Conservation (phyloP, 1,140 invertebrate genomes). For the Zelostemma sp. region DNA sequence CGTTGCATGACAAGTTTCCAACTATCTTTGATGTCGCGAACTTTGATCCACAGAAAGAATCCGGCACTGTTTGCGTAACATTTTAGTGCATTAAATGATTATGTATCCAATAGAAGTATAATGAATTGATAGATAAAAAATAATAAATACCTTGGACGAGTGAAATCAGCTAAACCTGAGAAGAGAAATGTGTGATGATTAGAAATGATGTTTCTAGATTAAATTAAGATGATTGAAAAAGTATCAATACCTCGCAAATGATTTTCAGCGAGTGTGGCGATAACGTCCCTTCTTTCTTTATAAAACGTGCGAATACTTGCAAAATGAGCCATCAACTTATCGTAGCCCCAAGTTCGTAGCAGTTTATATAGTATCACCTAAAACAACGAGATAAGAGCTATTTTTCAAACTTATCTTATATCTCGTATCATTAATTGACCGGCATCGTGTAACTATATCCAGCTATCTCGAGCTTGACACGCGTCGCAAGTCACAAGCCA, state of each 20-base stretch:
- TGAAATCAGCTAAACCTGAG: constrained; percentile 77
- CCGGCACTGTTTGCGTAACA: no score
- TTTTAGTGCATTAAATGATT: no score
- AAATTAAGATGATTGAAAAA: background rate
- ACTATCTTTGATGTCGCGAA: constrained; percentile 77
- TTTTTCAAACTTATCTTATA: constrained; percentile 17
- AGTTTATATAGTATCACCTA: constrained; percentile 77
- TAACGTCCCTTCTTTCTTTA: constrained; percentile 74
- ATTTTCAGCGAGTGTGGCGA: constrained; percentile 74
- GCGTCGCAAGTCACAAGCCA: constrained; percentile 30
- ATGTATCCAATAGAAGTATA: no score
- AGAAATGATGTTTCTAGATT: background rate
- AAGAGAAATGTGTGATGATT: constrained; percentile 1
- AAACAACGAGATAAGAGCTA: constrained; percentile 37
- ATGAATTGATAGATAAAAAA: no score
- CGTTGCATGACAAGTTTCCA: constrained; percentile 79
- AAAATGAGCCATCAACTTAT: constrained; percentile 75
- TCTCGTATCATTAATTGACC: constrained; percentile 28
- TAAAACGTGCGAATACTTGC: constrained; percentile 76
- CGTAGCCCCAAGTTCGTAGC: constrained; percentile 74
- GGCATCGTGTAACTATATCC: constrained; percentile 14
- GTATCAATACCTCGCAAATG: constrained; percentile 71
- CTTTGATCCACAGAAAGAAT: constrained; percentile 84
- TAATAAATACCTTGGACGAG: no score
- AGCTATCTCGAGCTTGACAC: constrained; percentile 24